Evolutionary conservation across 2,797 vertebrate species (phyloP).

Genomic region (Mormyrops attenuatus): DNA sequence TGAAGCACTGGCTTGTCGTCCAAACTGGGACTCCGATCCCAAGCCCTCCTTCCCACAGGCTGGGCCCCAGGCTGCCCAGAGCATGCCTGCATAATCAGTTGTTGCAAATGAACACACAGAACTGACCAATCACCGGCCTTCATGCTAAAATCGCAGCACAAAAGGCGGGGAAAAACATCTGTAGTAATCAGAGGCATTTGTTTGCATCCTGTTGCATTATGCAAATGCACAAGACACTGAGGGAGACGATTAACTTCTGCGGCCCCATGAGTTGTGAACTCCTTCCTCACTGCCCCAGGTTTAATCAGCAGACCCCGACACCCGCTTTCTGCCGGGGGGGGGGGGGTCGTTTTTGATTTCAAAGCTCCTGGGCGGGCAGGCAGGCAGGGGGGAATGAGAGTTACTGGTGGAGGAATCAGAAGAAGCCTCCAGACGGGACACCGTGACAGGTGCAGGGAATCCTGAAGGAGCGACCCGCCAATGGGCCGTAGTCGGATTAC

Average conservation of each 20-base stretch:
- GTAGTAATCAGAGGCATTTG: background rate
- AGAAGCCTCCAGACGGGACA: background rate
- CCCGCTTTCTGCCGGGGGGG: background rate
- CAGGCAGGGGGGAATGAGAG: background rate
- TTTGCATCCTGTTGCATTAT: constrained; percentile 63
- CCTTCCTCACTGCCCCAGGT: constrained; percentile 12
- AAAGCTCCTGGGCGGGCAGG: background rate
- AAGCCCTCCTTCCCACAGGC: background rate
- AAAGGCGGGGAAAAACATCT: background rate
- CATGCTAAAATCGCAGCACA: background rate
- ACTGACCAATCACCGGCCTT: background rate
- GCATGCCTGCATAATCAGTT: background rate
- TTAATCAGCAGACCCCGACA: constrained; percentile 34
- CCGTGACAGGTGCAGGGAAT: background rate
- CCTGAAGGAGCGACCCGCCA: constrained; percentile 30
- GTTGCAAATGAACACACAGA: background rate
- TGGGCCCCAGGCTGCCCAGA: background rate
- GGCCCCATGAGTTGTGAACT: constrained; percentile 48
- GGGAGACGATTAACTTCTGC: constrained; percentile 60
- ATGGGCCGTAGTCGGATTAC: constrained; percentile 46
- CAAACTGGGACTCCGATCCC: background rate
- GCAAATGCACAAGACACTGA: constrained; percentile 55
- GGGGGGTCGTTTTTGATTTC: background rate
- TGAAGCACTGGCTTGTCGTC: background rate
- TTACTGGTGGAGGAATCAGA: background rate